Base-by-base conservation (phyloP, 2,888 invertebrate genomes). In the Pemphredon lugubris region DNA sequence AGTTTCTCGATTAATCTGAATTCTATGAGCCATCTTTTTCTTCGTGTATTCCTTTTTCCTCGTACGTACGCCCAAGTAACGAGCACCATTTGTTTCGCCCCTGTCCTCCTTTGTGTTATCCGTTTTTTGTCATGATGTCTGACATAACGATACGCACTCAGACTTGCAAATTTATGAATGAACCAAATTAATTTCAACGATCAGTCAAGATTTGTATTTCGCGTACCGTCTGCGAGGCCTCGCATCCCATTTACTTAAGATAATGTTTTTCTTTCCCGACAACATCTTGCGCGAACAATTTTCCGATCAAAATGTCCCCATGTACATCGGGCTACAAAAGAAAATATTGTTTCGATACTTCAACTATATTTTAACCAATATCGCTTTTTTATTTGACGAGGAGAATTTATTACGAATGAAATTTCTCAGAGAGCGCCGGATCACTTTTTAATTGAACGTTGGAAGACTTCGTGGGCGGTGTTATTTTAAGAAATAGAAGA, bases 51-150 rank as follows among this genome's bases (percentile, higher is more conserved):
- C 30, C 45, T 30, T 47, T 40, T 45, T 20, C 44, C 18, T 9
- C 39, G 32, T 11, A 26, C 23, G 39, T 14, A 18, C 32, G 65
- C 30, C 45, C 39, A 65, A 65, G 51, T 45, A 66, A 53, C 48
- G 66, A 53, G 26, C 53, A 21, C 34, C 18, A 45, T 40, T 47
- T 34, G 32, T 65, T 39, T 51, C 34, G 48, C 32, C 50, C 44
- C 61, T 54, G 53, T 63, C 51, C 59, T 37, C 60, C 59, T 59
- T 54, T 53, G 55, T 42, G 48, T 42, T 4, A n/a, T 13, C n/a
- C n/a, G 59, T 34, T 53, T 69, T 48, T 20, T 23, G 69, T 69
- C 48, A 69, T 60, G 60, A 48, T 48, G 69, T 32, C 47, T 68
- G 58, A 30, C 47, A 18, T 47, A 6, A 9, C n/a, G n/a, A n/a